Percentiles rank a stretch among this genome's conserved stretches.
Conservation (phyloP, 2,888 invertebrate species). For the Acheta domesticus region DNA sequence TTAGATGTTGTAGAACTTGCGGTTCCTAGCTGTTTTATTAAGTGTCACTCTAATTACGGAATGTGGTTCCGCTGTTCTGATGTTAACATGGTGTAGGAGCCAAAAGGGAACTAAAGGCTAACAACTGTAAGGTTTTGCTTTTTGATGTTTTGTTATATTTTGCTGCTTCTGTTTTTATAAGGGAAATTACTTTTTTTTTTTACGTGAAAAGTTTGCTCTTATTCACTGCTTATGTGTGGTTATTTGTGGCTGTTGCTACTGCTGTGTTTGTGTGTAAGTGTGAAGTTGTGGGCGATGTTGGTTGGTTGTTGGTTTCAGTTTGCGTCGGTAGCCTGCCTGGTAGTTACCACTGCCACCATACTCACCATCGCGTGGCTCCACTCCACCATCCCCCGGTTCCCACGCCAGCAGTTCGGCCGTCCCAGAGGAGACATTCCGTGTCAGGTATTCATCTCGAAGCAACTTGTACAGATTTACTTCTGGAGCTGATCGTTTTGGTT, state of each 20-base stretch:
- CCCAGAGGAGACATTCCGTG: conserved; percentile 47
- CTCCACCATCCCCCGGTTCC: conserved; percentile 26
- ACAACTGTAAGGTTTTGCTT: no score
- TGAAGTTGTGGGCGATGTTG: conserved; percentile 11
- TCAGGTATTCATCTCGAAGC: conserved; percentile 43
- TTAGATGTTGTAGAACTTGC: no score
- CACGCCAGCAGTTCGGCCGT: conserved; percentile 38
- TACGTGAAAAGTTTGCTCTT: background rate
- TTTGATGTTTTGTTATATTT: no score
- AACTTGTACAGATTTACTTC: conserved; percentile 1
- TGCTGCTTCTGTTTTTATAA: no score
- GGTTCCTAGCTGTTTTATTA: no score
- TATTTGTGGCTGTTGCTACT: background rate
- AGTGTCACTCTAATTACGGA: no score
- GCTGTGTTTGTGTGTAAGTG: conserved; percentile 18
- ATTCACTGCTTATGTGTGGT: background rate
- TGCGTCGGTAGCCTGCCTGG: conserved; percentile 33
- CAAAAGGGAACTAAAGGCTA: no score
- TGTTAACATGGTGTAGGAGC: no score
- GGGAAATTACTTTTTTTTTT: no score
- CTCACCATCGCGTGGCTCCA: conserved; percentile 30
- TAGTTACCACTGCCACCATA: conserved; percentile 31
- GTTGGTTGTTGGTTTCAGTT: conserved; percentile 33
- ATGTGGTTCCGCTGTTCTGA: no score
- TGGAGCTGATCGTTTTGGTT: conserved; percentile 19